A percentile compares a stretch with the other conserved stretches of the same genome.
phyloP scores from a whole-genome alignment of 2,888 invertebrate genomes.

The Leptopilina drosophilae region DNA sequence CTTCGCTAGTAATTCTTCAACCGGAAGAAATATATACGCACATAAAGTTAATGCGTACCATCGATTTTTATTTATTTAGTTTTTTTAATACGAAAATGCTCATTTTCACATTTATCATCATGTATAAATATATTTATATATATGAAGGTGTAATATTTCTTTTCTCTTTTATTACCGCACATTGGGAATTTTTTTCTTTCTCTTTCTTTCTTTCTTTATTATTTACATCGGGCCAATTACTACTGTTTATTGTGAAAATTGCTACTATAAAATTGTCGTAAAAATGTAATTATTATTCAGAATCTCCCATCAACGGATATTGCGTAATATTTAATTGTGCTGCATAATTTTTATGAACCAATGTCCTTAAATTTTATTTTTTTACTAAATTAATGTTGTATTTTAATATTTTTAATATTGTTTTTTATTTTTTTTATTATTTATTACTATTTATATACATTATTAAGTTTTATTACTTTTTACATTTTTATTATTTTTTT shows the following conservation, averaged over 20 bases:
- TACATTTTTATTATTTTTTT: too few relatives aligned
- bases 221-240: neutral
- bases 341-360: too few relatives aligned
- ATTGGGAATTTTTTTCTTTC: neutral
- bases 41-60: neutral
- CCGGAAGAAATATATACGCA: neutral
- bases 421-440: too few relatives aligned
- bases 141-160: slow-evolving; percentile 5
- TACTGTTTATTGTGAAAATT: neutral
- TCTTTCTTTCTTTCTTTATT: neutral
- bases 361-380: too few relatives aligned
- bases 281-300: slow-evolving; percentile 3
- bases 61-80: neutral
- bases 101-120: neutral
- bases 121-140: too few relatives aligned
- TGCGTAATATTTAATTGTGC: too few relatives aligned
- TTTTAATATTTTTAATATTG: too few relatives aligned
- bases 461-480: too few relatives aligned
- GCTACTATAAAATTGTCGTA: slow-evolving; percentile 1
- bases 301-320: neutral
- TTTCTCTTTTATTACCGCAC: neutral
- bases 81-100: neutral
- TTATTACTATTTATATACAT: too few relatives aligned
- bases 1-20: slow-evolving; percentile 7
- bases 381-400: too few relatives aligned